A percentile compares a stretch with the other conserved stretches of the same genome.
These are phyloP conservation scores for Nephrocerus scutellatus DNA, from an alignment of 2,888 invertebrate species.

Conservation along the genomic window DNA sequence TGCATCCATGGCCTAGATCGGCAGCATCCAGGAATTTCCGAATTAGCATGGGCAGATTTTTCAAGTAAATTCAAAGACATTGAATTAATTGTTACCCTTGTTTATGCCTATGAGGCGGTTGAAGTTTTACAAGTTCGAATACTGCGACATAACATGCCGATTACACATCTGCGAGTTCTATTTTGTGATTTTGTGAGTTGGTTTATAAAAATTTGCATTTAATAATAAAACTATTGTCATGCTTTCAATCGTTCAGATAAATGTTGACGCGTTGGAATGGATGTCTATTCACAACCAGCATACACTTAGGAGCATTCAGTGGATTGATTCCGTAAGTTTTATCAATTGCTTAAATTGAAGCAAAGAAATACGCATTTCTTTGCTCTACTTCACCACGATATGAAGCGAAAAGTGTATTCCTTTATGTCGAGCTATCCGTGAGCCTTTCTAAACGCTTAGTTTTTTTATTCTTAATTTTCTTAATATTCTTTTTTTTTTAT, in stretches of 20 bases:
- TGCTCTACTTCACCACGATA: background rate
- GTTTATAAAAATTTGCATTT: background rate
- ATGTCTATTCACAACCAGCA: conserved; percentile 40
- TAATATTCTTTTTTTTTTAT: no score
- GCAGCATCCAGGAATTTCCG: conserved; percentile 57
- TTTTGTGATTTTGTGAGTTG: conserved; percentile 60
- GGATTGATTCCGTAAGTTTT: conserved; percentile 41
- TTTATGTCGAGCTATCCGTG: no score
- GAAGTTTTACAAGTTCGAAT: conserved; percentile 56
- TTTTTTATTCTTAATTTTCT: no score
- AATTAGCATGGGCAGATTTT: conserved; percentile 58
- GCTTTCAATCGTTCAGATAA: conserved; percentile 32
- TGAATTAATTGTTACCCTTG: conserved; percentile 43
- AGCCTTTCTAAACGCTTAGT: no score
- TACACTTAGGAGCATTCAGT: conserved; percentile 44
- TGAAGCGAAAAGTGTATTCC: no score
- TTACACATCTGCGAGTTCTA: conserved; percentile 64
- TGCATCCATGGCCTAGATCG: conserved; percentile 63
- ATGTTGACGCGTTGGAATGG: conserved; percentile 43
- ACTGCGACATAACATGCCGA: conserved; percentile 61
- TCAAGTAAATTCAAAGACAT: conserved; percentile 40
- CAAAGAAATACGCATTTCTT: background rate
- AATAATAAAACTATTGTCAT: background rate
- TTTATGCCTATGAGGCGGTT: conserved; percentile 65
- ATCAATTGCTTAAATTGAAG: background rate